These are phyloP conservation scores for Orestias chungarensis DNA, from an alignment of 2,797 vertebrate species.

Conservation along the genomic window DNA sequence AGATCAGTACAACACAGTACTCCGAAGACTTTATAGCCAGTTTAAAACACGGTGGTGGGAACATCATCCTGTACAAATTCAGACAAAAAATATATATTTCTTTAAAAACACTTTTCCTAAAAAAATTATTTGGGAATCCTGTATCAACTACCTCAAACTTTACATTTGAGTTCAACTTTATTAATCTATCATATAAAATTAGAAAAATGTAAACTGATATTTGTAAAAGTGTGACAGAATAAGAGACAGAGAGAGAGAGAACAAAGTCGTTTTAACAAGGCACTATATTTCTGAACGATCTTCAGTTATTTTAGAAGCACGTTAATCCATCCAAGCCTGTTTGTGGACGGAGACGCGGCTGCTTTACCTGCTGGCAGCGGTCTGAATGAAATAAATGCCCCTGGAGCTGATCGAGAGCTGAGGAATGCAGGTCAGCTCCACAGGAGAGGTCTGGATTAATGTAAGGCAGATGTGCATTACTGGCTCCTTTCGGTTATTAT, in stretches of 20 bases:
- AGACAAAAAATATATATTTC: too few relatives aligned
- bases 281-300: not conserved
- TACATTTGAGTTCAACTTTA: not conserved
- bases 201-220: not conserved
- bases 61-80: not conserved
- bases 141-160: not conserved
- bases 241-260: not conserved
- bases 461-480: constrained; percentile 78
- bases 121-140: not conserved
- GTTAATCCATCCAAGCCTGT: constrained; percentile 32
- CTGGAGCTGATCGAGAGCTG: constrained; percentile 64
- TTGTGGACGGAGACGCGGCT: constrained; percentile 42
- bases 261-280: not conserved
- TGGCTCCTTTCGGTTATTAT: constrained; percentile 77
- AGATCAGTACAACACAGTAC: not conserved
- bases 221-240: not conserved
- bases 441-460: constrained; percentile 78
- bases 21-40: not conserved
- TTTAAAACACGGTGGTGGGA: not conserved
- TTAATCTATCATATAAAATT: not conserved
- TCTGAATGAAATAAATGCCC: constrained; percentile 69
- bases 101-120: too few relatives aligned
- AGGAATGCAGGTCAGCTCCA: constrained; percentile 76
- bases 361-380: constrained; percentile 66
- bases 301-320: constrained; percentile 15